Evolutionary conservation across 2,888 invertebrate species (phyloP).

Genomic region (Spodoptera exigua): DNA sequence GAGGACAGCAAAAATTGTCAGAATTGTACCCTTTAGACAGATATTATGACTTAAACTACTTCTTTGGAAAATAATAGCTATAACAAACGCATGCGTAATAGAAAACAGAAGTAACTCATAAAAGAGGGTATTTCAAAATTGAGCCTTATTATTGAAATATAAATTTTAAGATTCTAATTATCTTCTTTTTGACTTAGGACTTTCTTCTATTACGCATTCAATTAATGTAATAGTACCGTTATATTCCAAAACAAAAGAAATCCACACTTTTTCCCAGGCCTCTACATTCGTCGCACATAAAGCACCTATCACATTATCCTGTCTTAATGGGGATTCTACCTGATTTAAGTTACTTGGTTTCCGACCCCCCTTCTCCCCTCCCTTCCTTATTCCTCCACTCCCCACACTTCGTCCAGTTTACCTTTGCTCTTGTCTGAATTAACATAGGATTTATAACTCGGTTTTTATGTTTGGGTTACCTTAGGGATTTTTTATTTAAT

Average conservation of each 20-base stretch:
- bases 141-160: too few species aligned
- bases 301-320: conserved; percentile 28
- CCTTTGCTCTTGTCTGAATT: conserved; percentile 32
- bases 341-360: conserved; percentile 48
- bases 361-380: conserved; percentile 8
- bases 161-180: too few species aligned
- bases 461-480: conserved; percentile 6
- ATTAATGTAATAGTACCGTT: neutral
- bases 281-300: conserved; percentile 3
- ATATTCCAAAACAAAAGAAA: conserved; percentile 1
- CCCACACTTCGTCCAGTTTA: conserved; percentile 45
- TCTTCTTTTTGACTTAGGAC: too few species aligned
- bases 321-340: conserved; percentile 45
- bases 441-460: conserved; percentile 3
- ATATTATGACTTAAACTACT: too few species aligned
- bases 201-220: neutral
- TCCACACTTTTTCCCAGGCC: neutral
- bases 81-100: too few species aligned
- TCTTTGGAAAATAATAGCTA: too few species aligned
- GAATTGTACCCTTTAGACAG: too few species aligned
- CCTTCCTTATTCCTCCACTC: neutral
- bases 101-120: too few species aligned
- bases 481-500: neutral
- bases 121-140: too few species aligned
- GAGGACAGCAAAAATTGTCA: too few species aligned